Evolutionary conservation across 1,140 invertebrate species (phyloP).

Genomic region (Plodia interpunctella): DNA sequence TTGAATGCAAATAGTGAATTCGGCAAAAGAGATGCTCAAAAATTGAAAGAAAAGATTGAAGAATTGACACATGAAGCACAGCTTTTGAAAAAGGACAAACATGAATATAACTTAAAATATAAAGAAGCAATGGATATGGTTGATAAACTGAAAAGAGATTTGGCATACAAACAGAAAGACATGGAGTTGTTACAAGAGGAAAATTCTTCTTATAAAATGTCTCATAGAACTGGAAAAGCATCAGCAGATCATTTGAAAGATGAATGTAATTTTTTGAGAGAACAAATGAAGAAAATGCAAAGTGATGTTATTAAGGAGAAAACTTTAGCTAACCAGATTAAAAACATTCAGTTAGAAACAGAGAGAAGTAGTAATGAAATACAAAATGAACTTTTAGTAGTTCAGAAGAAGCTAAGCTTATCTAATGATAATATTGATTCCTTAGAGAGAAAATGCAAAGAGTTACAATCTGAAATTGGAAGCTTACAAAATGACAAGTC

Average conservation of each 20-base stretch:
- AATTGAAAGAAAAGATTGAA: conserved; percentile 46
- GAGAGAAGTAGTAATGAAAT: conserved; percentile 78
- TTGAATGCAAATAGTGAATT: conserved; percentile 34
- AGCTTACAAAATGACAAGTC: conserved; percentile 78
- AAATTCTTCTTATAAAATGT: conserved; percentile 67
- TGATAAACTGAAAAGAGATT: conserved; percentile 64
- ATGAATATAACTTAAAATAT: conserved; percentile 53
- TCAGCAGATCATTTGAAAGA: conserved; percentile 60
- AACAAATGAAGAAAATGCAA: conserved; percentile 68
- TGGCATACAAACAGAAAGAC: conserved; percentile 57
- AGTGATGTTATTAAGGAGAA: conserved; percentile 67
- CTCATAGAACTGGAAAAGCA: conserved; percentile 57
- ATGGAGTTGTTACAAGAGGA: conserved; percentile 64
- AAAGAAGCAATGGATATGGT: conserved; percentile 51
- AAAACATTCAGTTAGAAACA: conserved; percentile 80
- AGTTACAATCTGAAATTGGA: conserved; percentile 77
- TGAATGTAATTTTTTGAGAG: conserved; percentile 65
- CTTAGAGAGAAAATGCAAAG: conserved; percentile 77
- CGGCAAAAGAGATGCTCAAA: conserved; percentile 40
- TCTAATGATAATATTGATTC: conserved; percentile 73
- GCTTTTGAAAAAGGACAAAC: conserved; percentile 56
- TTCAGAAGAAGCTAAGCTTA: conserved; percentile 77
- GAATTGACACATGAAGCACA: conserved; percentile 47
- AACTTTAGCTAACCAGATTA: conserved; percentile 73
- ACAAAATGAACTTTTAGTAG: conserved; percentile 76